Evolutionary conservation across 1,140 invertebrate species (phyloP).

Genomic region (Drosophila littoralis): DNA sequence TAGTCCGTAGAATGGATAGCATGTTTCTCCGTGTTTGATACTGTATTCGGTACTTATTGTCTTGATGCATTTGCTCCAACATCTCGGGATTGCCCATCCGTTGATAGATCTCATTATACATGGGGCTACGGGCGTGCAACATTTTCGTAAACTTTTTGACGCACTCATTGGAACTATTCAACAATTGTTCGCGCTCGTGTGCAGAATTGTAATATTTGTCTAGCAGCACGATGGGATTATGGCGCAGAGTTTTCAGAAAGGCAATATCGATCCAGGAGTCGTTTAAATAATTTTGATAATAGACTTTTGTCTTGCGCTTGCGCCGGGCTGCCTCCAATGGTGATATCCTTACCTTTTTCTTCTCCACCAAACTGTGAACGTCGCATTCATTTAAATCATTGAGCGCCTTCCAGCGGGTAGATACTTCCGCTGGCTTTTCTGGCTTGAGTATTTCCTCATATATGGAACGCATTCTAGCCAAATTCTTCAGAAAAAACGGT

Average conservation of each 20-base stretch:
- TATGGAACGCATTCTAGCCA: slow-evolving; percentile 28
- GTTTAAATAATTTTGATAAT: slow-evolving; percentile 69
- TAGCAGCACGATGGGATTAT: slow-evolving; percentile 41
- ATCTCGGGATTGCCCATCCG: slow-evolving; percentile 18
- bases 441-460: slow-evolving; percentile 35
- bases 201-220: slow-evolving; percentile 23
- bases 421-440: slow-evolving; percentile 3
- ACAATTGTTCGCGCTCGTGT: slow-evolving; percentile 4
- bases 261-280: slow-evolving; percentile 68
- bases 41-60: slow-evolving; percentile 66
- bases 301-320: slow-evolving; percentile 64
- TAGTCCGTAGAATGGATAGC: slow-evolving; percentile 59
- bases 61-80: slow-evolving; percentile 28
- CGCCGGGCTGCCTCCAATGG: slow-evolving; percentile 61
- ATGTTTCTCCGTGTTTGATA: slow-evolving; percentile 76
- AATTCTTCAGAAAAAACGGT: slow-evolving; percentile 57
- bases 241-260: slow-evolving; percentile 61
- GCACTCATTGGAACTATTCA: slow-evolving; percentile 27
- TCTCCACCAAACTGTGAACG: slow-evolving; percentile 56
- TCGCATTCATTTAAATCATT: slow-evolving; percentile 63
- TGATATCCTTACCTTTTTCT: slow-evolving; percentile 46
- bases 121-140: slow-evolving; percentile 71
- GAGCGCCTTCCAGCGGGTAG: slow-evolving; percentile 55
- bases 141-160: slow-evolving; percentile 58
- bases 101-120: slow-evolving; percentile 61